These are phyloP conservation scores for Helicoverpa zea DNA, from an alignment of 1,140 invertebrate genomes.

Conservation along the genomic window DNA sequence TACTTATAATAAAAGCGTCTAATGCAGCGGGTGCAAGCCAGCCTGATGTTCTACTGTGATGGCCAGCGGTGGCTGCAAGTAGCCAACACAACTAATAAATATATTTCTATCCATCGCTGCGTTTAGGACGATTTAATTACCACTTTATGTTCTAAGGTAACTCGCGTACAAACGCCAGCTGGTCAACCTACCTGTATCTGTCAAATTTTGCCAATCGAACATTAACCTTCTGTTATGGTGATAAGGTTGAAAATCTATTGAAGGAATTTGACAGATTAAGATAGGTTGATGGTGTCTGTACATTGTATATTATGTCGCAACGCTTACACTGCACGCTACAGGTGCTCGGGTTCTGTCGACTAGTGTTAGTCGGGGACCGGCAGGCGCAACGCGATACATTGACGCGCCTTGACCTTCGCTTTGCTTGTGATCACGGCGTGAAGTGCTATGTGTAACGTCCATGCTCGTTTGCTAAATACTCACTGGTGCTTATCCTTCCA, in stretches of 20 bases:
- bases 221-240: no score
- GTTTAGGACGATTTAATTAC: constrained; percentile 91
- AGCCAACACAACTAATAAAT: constrained; percentile 43
- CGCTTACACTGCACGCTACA: constrained; percentile 60
- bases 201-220: no score
- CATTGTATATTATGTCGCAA: constrained; percentile 63
- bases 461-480: constrained; percentile 15
- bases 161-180: constrained; percentile 49
- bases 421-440: not conserved
- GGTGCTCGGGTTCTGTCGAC: constrained; percentile 5
- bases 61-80: not conserved
- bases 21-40: constrained; percentile 3
- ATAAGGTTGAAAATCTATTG: no score
- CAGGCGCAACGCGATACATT: not conserved
- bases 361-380: not conserved
- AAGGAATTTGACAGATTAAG: no score
- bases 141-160: constrained; percentile 91
- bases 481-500: not conserved
- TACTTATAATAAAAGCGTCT: not conserved
- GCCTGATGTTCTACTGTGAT: not conserved
- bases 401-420: not conserved
- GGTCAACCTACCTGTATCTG: no score
- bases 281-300: no score
- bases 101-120: constrained; percentile 84
- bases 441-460: not conserved